Evolutionary conservation across 2,113 vertebrate species (phyloP).

Genomic region (Panthera tigris): DNA sequence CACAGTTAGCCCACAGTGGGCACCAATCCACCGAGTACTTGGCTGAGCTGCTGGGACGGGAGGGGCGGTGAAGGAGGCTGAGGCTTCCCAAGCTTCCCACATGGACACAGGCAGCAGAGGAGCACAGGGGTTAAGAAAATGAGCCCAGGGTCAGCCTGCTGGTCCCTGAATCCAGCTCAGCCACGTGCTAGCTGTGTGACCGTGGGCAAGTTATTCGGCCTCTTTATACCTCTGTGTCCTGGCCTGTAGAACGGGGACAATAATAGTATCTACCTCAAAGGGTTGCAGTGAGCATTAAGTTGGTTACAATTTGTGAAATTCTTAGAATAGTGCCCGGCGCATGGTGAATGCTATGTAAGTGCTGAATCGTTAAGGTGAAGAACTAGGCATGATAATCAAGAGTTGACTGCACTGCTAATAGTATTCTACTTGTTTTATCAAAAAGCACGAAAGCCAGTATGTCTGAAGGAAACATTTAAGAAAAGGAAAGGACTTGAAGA

Average conservation of each 20-base stretch:
- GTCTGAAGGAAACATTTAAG: conserved; percentile 58
- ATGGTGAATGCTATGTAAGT: background rate
- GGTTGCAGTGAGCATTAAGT: background rate
- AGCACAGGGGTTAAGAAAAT: background rate
- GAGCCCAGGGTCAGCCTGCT: background rate
- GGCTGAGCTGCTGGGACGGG: background rate
- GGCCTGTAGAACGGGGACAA: conserved; percentile 18
- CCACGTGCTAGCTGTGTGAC: background rate
- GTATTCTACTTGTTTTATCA: conserved; percentile 57
- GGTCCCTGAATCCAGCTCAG: background rate
- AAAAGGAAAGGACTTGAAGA: conserved; percentile 55
- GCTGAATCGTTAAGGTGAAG: background rate
- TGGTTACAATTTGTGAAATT: background rate
- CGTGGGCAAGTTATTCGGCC: background rate
- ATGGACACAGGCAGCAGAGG: background rate
- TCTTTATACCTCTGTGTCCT: background rate
- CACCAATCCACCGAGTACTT: no score
- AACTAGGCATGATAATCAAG: conserved; percentile 54
- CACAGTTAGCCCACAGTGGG: background rate
- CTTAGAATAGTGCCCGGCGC: background rate
- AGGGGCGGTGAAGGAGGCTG: background rate
- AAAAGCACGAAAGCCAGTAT: conserved; percentile 66
- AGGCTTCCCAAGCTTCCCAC: background rate
- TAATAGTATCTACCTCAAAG: background rate
- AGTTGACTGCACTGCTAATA: conserved; percentile 63